Conservation (phyloP, 2,888 invertebrate species). For the Pammene fasciana region DNA sequence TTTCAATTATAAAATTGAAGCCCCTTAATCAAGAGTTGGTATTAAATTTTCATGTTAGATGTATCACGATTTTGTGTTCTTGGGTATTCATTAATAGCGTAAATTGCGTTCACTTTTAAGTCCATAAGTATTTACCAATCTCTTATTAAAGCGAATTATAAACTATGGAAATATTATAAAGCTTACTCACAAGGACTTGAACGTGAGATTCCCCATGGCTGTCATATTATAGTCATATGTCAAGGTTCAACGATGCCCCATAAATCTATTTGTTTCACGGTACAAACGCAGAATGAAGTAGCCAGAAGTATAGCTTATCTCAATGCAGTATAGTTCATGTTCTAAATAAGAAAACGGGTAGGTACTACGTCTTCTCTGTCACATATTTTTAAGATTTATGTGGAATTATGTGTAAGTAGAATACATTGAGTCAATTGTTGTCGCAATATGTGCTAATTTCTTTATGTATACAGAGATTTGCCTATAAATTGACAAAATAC, state of each 20-base stretch:
- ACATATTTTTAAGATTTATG: not conserved
- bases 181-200: not conserved
- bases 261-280: conserved; percentile 4
- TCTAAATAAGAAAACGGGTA: not conserved
- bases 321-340: not conserved
- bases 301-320: not conserved
- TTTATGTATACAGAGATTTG: no score
- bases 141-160: no score
- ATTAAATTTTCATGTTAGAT: no score
- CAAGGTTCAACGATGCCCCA: conserved; percentile 3
- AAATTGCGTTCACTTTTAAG: no score
- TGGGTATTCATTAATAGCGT: no score
- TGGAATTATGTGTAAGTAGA: not conserved
- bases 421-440: not conserved
- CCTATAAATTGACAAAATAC: no score
- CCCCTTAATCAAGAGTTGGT: no score
- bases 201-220: not conserved
- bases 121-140: no score
- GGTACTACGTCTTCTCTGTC: not conserved
- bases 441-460: not conserved
- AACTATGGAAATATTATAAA: no score
- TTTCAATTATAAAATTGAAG: no score
- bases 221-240: conserved; percentile 16
- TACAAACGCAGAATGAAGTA: not conserved
- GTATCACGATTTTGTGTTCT: no score